phyloP scores from a whole-genome alignment of 2,888 invertebrate species.

The Himalopsyche kuldschensis region DNA sequence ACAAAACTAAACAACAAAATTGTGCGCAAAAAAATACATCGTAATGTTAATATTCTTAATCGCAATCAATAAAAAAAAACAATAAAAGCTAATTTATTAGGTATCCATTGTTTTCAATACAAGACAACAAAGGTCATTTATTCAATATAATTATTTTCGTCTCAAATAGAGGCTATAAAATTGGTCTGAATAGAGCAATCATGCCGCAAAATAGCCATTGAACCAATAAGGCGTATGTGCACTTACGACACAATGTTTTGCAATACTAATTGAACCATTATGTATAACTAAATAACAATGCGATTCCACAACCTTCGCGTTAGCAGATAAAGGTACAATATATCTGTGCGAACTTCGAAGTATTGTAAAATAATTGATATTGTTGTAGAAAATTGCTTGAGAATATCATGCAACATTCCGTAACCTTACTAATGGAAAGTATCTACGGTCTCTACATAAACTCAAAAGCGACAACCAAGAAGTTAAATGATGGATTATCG shows the following conservation, averaged over 20 bases:
- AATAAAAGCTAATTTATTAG: background rate
- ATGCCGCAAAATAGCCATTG: background rate
- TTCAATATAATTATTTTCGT: background rate
- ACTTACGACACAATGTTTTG: background rate
- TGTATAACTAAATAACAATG: background rate
- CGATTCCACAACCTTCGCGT: background rate
- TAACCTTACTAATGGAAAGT: background rate
- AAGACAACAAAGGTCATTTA: background rate
- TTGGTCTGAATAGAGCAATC: background rate
- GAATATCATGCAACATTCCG: background rate
- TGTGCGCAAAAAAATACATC: no score
- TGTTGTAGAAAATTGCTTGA: background rate
- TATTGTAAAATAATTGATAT: background rate
- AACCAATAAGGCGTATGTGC: background rate
- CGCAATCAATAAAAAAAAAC: background rate
- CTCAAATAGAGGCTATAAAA: background rate
- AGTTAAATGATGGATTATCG: no score
- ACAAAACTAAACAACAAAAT: background rate
- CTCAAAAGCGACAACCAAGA: no score
- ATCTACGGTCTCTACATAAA: background rate
- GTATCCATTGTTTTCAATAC: background rate
- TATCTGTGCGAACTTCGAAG: background rate
- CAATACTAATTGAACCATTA: background rate
- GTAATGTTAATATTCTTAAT: background rate
- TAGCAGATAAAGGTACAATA: background rate